These are phyloP conservation scores for Sitobion miscanthi DNA, from an alignment of 1,140 invertebrate genomes.

Conservation along the genomic window DNA sequence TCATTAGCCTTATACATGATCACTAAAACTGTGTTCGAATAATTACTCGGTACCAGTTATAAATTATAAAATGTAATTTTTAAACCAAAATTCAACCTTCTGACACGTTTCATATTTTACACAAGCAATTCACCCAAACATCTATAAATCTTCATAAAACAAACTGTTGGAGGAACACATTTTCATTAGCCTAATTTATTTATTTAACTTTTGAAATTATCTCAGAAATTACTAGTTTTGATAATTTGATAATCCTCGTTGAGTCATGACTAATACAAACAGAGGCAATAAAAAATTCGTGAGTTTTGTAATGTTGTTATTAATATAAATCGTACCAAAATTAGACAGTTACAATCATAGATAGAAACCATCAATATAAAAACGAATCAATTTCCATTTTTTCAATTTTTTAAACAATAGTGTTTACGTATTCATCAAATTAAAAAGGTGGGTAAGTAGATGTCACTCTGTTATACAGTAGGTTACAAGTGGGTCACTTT, in stretches of 20 bases:
- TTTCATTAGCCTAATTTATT: slow-evolving; percentile 19
- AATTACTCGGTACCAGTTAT: not conserved
- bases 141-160: slow-evolving; percentile 24
- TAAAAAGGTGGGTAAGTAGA: too few relatives aligned
- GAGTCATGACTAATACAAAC: not conserved
- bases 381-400: not conserved
- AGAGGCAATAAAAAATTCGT: not conserved
- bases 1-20: not conserved
- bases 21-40: not conserved
- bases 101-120: slow-evolving; percentile 18
- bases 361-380: not conserved
- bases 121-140: not conserved
- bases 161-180: not conserved
- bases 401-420: not conserved
- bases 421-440: not conserved
- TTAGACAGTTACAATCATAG: not conserved
- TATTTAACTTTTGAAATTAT: not conserved
- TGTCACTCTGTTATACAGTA: too few relatives aligned
- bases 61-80: slow-evolving; percentile 33
- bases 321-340: not conserved
- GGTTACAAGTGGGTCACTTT: too few relatives aligned
- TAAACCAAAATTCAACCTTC: slow-evolving; percentile 1
- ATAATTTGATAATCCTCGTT: not conserved
- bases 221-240: slow-evolving; percentile 3
- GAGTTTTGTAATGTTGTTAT: not conserved